Percentiles rank a stretch among this genome's conserved stretches.
These are phyloP conservation scores for Perca flavescens DNA, from an alignment of 2,113 vertebrate species.

Conservation along the genomic window DNA sequence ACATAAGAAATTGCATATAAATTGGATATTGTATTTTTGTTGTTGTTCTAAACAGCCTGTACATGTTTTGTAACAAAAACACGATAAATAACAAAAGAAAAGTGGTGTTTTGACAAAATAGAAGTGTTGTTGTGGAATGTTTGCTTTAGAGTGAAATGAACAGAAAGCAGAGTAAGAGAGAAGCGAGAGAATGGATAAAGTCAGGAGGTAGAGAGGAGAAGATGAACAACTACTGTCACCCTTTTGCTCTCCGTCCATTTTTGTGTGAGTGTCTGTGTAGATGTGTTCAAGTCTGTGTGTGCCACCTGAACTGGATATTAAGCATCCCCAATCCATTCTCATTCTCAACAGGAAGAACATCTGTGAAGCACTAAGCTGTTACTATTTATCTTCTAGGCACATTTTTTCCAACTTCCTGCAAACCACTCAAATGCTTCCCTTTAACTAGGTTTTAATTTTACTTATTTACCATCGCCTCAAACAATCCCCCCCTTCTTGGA, in stretches of 20 bases:
- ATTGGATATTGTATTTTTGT: slow-evolving; percentile 85
- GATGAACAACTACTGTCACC: neutral
- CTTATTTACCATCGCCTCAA: slow-evolving; percentile 8
- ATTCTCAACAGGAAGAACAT: slow-evolving; percentile 26
- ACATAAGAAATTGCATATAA: slow-evolving; percentile 74
- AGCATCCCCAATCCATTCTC: slow-evolving; percentile 38
- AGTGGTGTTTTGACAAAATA: slow-evolving; percentile 75
- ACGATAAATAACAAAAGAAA: slow-evolving; percentile 79
- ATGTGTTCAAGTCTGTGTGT: slow-evolving; percentile 44
- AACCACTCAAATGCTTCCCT: slow-evolving; percentile 14
- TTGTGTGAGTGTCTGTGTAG: slow-evolving; percentile 43
- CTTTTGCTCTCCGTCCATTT: slow-evolving; percentile 27
- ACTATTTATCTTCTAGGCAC: slow-evolving; percentile 67
- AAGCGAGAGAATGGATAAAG: slow-evolving; percentile 12
- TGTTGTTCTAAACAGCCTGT: slow-evolving; percentile 87
- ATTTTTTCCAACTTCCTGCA: slow-evolving; percentile 26
- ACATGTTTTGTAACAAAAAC: slow-evolving; percentile 84
- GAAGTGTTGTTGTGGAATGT: slow-evolving; percentile 71
- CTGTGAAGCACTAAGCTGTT: slow-evolving; percentile 49
- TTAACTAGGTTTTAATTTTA: neutral
- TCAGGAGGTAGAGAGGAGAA: slow-evolving; percentile 2
- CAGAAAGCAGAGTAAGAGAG: neutral
- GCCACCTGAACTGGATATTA: slow-evolving; percentile 35
- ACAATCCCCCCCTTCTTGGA: slow-evolving; percentile 1
- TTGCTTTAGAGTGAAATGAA: slow-evolving; percentile 60